Evolutionary conservation across 2,888 invertebrate species (phyloP).

Genomic region (Homarus gammarus): DNA sequence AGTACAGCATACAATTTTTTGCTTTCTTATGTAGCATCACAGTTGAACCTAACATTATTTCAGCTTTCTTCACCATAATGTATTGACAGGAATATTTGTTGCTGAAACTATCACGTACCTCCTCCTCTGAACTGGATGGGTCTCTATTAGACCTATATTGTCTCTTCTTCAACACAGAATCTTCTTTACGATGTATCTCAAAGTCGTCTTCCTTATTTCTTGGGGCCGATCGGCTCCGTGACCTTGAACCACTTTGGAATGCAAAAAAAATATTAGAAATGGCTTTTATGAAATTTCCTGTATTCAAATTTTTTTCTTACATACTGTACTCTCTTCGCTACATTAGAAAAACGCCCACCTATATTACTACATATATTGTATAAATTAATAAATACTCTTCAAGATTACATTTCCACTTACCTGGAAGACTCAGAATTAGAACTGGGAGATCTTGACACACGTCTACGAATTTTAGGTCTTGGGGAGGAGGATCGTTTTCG

Average conservation of each 20-base stretch:
- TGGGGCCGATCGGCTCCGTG: constrained; percentile 44
- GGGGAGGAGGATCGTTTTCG: constrained; percentile 54
- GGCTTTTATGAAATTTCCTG: too few relatives aligned
- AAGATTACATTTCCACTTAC: constrained; percentile 23
- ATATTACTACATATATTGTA: too few relatives aligned
- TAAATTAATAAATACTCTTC: neutral
- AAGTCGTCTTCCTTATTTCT: constrained; percentile 82
- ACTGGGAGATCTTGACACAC: constrained; percentile 47
- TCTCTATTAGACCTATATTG: constrained; percentile 89
- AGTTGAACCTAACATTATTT: too few relatives aligned
- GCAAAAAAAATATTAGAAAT: too few relatives aligned
- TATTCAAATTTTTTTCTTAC: too few relatives aligned
- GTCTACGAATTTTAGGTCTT: constrained; percentile 35
- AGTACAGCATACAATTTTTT: neutral
- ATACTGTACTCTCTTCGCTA: too few relatives aligned
- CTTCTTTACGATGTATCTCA: constrained; percentile 87
- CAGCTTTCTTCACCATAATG: too few relatives aligned
- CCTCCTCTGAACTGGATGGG: constrained; percentile 74
- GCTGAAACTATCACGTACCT: too few relatives aligned
- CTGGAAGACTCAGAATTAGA: constrained; percentile 65
- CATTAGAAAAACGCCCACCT: too few relatives aligned
- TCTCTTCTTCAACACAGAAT: constrained; percentile 91
- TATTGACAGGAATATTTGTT: too few relatives aligned
- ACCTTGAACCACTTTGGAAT: constrained; percentile 50
- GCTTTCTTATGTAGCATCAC: too few relatives aligned